Conservation (phyloP, 1,140 invertebrate species). For the Calliphora vicina region DNA sequence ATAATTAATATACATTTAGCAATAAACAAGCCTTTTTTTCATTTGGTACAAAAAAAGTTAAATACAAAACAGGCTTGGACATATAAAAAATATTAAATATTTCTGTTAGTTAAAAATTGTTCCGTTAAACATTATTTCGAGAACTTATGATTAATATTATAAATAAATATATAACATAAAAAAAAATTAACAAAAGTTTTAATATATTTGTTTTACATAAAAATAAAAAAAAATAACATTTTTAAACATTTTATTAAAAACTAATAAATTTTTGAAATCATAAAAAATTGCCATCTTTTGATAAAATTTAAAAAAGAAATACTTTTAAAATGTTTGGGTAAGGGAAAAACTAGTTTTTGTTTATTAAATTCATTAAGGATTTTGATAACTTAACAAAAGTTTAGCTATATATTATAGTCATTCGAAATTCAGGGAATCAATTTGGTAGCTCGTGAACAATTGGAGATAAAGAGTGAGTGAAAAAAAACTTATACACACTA, state of each 20-base stretch:
- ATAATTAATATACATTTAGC: not conserved
- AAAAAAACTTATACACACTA: too few species aligned
- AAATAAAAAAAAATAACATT: not conserved
- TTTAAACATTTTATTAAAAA: not conserved
- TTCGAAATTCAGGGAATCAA: too few species aligned
- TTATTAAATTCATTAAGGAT: too few species aligned
- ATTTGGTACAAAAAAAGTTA: not conserved
- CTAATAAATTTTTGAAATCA: too few species aligned
- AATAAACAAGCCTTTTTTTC: constrained; percentile 18
- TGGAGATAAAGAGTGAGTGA: too few species aligned
- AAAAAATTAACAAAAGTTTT: not conserved
- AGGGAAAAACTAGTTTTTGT: too few species aligned
- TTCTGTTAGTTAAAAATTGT: not conserved
- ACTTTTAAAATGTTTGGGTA: too few species aligned
- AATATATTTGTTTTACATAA: not conserved
- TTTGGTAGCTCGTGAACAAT: too few species aligned
- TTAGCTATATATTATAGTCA: too few species aligned
- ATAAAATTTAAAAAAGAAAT: too few species aligned
- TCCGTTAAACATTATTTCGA: not conserved
- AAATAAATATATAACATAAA: not conserved
- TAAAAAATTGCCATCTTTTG: too few species aligned
- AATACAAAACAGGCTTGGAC: not conserved
- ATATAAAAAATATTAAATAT: constrained; percentile 31
- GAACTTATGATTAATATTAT: not conserved
- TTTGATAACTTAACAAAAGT: too few species aligned